phyloP scores from a whole-genome alignment of 2,888 invertebrate genomes.

The Lathronympha strigana region DNA sequence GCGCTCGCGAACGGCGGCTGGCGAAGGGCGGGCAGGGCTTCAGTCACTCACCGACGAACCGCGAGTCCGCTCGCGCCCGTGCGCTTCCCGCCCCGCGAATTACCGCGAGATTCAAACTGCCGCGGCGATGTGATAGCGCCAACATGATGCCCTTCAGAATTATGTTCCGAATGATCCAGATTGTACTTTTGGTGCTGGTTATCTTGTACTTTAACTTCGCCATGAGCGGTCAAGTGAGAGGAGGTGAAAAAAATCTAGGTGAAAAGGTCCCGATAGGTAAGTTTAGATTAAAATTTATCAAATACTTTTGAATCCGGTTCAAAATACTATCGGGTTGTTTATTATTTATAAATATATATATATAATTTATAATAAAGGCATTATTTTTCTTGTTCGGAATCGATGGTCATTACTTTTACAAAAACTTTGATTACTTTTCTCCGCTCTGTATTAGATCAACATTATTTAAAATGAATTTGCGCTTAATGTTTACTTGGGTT shows the following conservation, averaged over 20 bases:
- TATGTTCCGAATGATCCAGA: slow-evolving; percentile 55
- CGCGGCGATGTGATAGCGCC: slow-evolving; percentile 34
- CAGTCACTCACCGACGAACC: slow-evolving; percentile 39
- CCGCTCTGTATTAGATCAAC: not conserved
- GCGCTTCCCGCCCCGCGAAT: slow-evolving; percentile 13
- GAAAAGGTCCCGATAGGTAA: slow-evolving; percentile 67
- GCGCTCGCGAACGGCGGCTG: slow-evolving; percentile 27
- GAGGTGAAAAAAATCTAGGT: slow-evolving; percentile 34
- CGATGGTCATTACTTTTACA: not conserved
- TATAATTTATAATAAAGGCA: not conserved
- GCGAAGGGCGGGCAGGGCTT: slow-evolving; percentile 35
- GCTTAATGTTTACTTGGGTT: slow-evolving; percentile 6
- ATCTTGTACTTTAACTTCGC: slow-evolving; percentile 56
- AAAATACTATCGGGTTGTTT: no score
- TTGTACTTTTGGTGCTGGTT: slow-evolving; percentile 57
- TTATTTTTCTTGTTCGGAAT: not conserved
- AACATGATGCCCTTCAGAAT: slow-evolving; percentile 56
- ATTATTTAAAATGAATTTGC: not conserved
- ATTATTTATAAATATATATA: no score
- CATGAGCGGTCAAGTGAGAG: slow-evolving; percentile 51
- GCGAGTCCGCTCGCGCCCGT: slow-evolving; percentile 22
- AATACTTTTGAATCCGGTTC: no score
- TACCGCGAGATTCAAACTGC: slow-evolving; percentile 24
- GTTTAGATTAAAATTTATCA: slow-evolving; percentile 46
- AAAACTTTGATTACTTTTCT: slow-evolving; percentile 7